Evolutionary conservation across 2,113 vertebrate genomes (phyloP).

Genomic region (Python bivittatus): DNA sequence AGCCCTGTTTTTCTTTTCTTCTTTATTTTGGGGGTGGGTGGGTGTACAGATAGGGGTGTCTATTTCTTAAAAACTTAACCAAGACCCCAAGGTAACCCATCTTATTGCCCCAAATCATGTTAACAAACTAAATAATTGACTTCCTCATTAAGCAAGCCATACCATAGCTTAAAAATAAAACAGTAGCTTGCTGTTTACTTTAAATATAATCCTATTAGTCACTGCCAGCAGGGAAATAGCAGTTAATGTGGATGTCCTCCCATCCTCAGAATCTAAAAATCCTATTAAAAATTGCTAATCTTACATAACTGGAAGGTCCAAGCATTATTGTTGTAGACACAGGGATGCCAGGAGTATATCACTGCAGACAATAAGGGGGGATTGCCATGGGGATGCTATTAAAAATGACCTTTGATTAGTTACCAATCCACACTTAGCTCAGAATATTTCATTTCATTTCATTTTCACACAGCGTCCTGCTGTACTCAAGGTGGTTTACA

Average conservation of each 20-base stretch:
- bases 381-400: background rate
- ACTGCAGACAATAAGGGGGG: background rate
- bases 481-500: background rate
- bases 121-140: conserved; percentile 51
- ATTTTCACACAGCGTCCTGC: background rate
- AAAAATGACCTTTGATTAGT: background rate
- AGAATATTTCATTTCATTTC: background rate
- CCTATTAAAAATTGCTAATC: background rate
- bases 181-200: conserved; percentile 35
- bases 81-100: conserved; percentile 60
- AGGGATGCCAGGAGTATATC: background rate
- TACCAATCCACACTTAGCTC: background rate
- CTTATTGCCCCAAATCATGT: conserved; percentile 52
- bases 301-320: background rate
- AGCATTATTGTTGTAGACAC: background rate
- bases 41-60: conserved; percentile 67
- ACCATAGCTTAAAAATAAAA: conserved; percentile 9
- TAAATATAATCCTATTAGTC: conserved; percentile 40
- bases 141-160: conserved; percentile 47
- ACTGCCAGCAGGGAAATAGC: conserved; percentile 13
- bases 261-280: background rate
- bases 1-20: conserved; percentile 18
- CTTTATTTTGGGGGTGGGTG: background rate
- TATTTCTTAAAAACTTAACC: conserved; percentile 52
- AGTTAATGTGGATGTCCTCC: background rate